Conservation (phyloP, 2,113 vertebrate species). For the Cathartes aura region DNA sequence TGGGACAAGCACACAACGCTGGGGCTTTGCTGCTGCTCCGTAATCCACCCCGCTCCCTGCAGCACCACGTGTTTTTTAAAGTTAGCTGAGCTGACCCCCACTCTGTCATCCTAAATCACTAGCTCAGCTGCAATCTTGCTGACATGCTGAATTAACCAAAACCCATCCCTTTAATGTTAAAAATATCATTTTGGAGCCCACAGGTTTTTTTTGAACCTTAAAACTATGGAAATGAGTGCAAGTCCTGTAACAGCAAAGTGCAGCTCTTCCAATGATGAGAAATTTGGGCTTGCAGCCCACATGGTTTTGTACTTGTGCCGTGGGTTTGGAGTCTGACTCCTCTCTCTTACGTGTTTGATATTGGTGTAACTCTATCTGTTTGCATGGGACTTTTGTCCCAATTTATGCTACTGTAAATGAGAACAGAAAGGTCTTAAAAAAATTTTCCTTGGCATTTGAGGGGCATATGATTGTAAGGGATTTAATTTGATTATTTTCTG, state of each 20-base stretch:
- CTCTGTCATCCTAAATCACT: neutral
- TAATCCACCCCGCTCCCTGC: neutral
- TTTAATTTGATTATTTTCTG: conserved; percentile 35
- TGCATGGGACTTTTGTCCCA: neutral
- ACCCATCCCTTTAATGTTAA: neutral
- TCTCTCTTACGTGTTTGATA: neutral
- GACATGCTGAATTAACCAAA: neutral
- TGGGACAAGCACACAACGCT: neutral
- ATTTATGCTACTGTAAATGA: neutral
- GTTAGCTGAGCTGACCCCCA: neutral
- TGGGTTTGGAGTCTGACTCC: neutral
- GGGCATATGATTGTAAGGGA: neutral
- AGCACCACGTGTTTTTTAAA: neutral
- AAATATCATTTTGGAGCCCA: neutral
- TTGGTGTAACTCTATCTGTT: neutral
- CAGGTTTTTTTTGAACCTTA: neutral
- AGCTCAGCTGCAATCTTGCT: neutral
- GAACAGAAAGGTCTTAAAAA: neutral
- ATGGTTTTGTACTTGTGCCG: neutral
- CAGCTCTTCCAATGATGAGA: neutral
- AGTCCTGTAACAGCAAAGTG: neutral
- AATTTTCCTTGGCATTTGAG: neutral
- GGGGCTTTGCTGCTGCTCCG: neutral
- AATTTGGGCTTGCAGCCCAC: neutral
- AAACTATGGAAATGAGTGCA: neutral